These are phyloP conservation scores for Prolemur simus DNA, from an alignment of 2,113 vertebrate species.

Conservation along the genomic window DNA sequence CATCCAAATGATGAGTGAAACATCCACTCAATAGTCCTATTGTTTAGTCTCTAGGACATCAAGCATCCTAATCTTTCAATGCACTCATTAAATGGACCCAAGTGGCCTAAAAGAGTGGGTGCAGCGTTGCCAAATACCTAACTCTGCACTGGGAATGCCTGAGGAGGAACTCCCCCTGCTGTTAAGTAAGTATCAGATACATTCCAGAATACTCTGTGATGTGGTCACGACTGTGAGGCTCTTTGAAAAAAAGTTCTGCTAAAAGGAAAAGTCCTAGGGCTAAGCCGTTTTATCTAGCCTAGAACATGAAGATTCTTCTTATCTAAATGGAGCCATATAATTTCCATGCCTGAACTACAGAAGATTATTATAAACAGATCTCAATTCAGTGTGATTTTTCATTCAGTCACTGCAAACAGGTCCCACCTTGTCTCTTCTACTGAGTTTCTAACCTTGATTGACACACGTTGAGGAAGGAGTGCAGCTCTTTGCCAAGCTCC, in stretches of 20 bases:
- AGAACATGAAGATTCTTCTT: neutral
- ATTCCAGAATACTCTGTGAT: neutral
- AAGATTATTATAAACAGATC: neutral
- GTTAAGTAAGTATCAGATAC: neutral
- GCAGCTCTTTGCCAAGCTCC: neutral
- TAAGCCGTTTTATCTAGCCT: neutral
- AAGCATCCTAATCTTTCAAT: neutral
- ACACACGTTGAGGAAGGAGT: neutral
- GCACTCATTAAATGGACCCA: neutral
- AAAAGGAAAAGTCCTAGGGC: neutral
- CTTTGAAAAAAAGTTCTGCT: slow-evolving; percentile 12
- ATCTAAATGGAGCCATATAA: neutral
- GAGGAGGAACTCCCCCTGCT: neutral
- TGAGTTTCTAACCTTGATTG: neutral
- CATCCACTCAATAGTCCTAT: neutral
- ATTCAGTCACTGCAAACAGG: neutral
- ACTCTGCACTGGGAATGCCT: neutral
- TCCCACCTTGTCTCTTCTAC: neutral
- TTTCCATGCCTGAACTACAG: neutral
- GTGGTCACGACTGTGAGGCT: neutral
- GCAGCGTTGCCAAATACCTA: neutral
- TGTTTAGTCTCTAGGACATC: neutral
- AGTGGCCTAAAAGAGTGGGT: neutral
- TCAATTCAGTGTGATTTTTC: neutral
- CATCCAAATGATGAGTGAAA: neutral